Evolutionary conservation across 2,888 invertebrate species (phyloP).

Genomic region (Hyposoter dolosus): DNA sequence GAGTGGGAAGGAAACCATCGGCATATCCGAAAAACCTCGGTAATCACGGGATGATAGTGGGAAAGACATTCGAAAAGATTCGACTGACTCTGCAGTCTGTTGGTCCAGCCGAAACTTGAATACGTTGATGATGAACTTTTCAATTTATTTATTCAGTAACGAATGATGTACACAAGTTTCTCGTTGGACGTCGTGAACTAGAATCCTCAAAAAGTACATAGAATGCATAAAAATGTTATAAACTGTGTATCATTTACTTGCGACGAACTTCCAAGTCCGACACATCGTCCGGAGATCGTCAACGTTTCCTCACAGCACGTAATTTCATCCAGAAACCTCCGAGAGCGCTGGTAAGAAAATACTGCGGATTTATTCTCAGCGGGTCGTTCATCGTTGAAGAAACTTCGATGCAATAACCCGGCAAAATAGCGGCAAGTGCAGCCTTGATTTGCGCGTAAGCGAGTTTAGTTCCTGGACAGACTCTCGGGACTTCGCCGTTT

Average conservation of each 20-base stretch:
- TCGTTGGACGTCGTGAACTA: background rate
- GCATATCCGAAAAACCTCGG: background rate
- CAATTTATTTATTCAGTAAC: background rate
- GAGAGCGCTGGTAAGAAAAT: slow-evolving; percentile 36
- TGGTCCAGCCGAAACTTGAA: background rate
- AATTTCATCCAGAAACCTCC: slow-evolving; percentile 64
- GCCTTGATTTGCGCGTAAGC: slow-evolving; percentile 64
- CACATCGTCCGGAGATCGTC: background rate
- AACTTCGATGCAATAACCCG: slow-evolving; percentile 56
- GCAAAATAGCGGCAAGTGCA: slow-evolving; percentile 58
- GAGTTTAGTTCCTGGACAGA: slow-evolving; percentile 65
- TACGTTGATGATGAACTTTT: background rate
- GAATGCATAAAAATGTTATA: background rate
- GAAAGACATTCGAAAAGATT: background rate
- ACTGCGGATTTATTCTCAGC: slow-evolving; percentile 55
- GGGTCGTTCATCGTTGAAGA: slow-evolving; percentile 65
- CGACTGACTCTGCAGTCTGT: slow-evolving; percentile 9
- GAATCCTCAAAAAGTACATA: background rate
- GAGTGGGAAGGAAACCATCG: background rate
- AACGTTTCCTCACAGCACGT: background rate
- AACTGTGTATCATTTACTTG: background rate
- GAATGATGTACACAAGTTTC: background rate
- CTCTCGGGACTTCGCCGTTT: slow-evolving; percentile 68
- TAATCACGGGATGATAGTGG: background rate
- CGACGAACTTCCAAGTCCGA: background rate